Percentiles rank a stretch among this genome's conserved stretches.
These are phyloP conservation scores for Mactra quadrangularis DNA, from an alignment of 1,140 invertebrate species.

Conservation along the genomic window DNA sequence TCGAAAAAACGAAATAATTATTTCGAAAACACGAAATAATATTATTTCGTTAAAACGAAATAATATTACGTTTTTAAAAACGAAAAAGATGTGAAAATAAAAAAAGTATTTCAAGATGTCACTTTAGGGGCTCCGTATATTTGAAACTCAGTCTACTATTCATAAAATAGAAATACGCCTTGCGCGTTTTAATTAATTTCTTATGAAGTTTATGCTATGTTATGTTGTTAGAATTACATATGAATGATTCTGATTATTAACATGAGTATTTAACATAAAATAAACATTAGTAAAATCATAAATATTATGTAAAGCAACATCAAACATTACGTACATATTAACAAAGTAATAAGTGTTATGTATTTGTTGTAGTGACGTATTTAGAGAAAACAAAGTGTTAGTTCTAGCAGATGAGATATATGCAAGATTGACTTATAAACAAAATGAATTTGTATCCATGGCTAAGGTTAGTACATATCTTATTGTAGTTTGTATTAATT, in stretches of 20 bases:
- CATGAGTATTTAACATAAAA: not conserved
- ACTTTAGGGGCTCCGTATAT: too few relatives aligned
- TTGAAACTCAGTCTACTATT: too few relatives aligned
- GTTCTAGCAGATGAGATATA: conserved; percentile 83
- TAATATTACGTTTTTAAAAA: too few relatives aligned
- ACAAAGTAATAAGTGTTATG: not conserved
- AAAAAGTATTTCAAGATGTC: too few relatives aligned
- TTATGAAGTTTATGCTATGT: too few relatives aligned
- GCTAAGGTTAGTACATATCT: conserved; percentile 72
- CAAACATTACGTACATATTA: not conserved
- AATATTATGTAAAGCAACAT: not conserved
- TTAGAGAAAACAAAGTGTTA: conserved; percentile 77
- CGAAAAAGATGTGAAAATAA: too few relatives aligned
- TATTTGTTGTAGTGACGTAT: conserved; percentile 72
- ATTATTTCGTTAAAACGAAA: too few relatives aligned
- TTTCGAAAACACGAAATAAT: too few relatives aligned
- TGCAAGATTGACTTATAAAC: conserved; percentile 72
- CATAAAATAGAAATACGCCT: too few relatives aligned
- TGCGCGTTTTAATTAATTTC: too few relatives aligned
- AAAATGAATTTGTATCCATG: conserved; percentile 71
- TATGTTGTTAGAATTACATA: not conserved
- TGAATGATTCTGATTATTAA: not conserved
- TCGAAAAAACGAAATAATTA: too few relatives aligned
- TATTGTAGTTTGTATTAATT: too few relatives aligned
- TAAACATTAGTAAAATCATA: not conserved